Conservation (phyloP, 2,113 vertebrate species). For the Cochlearius cochlearius region DNA sequence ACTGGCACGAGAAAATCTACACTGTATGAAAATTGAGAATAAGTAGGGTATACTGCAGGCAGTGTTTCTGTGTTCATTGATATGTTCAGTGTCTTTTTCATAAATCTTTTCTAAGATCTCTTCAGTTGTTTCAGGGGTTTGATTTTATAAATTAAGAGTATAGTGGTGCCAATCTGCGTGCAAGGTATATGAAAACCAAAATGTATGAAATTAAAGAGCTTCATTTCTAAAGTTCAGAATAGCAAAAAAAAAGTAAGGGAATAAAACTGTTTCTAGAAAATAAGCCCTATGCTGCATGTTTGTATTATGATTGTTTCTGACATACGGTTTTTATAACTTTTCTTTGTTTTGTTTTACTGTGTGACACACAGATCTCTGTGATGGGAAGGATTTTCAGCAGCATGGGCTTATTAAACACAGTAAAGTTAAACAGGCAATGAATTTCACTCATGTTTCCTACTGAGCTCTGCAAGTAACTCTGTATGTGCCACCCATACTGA, state of each 20-base stretch:
- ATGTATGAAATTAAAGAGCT: not conserved
- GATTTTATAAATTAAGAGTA: not conserved
- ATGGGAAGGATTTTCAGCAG: not conserved
- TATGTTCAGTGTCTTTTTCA: not conserved
- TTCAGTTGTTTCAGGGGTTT: not conserved
- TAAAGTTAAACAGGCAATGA: not conserved
- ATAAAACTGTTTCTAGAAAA: not conserved
- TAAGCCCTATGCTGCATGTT: not conserved
- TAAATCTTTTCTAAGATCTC: not conserved
- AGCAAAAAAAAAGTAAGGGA: not conserved
- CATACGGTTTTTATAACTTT: not conserved
- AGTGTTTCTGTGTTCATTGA: not conserved
- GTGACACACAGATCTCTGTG: not conserved
- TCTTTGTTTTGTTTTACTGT: not conserved
- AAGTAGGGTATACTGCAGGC: not conserved
- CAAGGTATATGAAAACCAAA: not conserved
- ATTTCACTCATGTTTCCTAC: not conserved
- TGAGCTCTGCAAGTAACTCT: not conserved
- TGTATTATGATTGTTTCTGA: not conserved
- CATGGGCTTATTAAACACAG: not conserved
- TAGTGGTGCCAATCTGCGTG: not conserved
- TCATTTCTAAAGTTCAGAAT: not conserved
- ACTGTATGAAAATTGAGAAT: not conserved
- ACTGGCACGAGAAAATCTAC: not conserved
- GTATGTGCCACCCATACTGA: not conserved